Evolutionary conservation across 2,888 invertebrate species (phyloP), one percentile per base, ranked within the genome.

Genomic region (Oscheius sp.): DNA sequence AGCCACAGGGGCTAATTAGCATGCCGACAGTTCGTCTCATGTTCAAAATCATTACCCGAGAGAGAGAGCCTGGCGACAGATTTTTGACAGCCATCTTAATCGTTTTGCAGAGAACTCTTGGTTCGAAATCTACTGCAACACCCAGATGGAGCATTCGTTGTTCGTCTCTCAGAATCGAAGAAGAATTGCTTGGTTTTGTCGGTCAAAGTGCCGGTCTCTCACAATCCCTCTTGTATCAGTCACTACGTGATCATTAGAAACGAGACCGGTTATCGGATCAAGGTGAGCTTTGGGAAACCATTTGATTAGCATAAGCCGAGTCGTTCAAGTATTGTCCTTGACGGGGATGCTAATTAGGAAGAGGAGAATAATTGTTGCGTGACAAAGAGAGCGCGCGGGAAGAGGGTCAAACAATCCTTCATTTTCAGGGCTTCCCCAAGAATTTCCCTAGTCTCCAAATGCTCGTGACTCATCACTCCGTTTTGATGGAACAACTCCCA

Each of bases 391-490:
- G n/a, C n/a, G n/a, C n/a, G n/a, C n/a, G n/a, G n/a, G n/a, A n/a
- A n/a, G n/a, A n/a, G n/a, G n/a, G n/a, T n/a, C 12, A 27, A 12
- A 3, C 10, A 34, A 15, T 50, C 33, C 48, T 5, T 2, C 1
- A 4, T 46, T 69, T 69, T 10, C 65, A 70, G 70, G 65, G 65
- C 12, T 69, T 65, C 15, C 69, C 69, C 23, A 78, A 78, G 50
- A 67, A 58, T 53, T 78, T 76, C 48, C 66, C 78, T 25, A 72
- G 69, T 0, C 74, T 78, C 34, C 78, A 78, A 67, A 78, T 75
- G 74, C 71, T 78, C 58, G 71, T 78, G 17, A 78, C 78, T 10
- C 75, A 78, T 64, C 72, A 78, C 46, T 78, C 78, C 31, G 78
- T 78, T 31, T 53, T 75, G n/a, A 71, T 67, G 31, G 74, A 75